Conservation (phyloP, 2,113 vertebrate genomes). For the Meles meles region DNA sequence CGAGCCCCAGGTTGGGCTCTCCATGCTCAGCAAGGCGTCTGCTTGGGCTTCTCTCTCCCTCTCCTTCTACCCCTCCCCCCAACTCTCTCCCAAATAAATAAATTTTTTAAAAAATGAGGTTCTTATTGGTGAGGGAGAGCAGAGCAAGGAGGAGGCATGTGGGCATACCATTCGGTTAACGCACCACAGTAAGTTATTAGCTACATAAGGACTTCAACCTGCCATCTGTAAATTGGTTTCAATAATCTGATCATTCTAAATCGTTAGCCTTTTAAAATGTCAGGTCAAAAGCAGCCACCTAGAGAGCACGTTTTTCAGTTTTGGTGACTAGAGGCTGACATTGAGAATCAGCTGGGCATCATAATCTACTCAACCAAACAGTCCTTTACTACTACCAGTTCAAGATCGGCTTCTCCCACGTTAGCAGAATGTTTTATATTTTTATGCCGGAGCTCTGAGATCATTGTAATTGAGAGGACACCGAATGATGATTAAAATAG, state of each 20-base stretch:
- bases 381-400: neutral
- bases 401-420: constrained; percentile 32
- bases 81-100: neutral
- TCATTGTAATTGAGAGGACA: constrained; percentile 64
- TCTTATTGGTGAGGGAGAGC: neutral
- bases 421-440: constrained; percentile 46
- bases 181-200: neutral
- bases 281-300: neutral
- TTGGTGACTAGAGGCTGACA: constrained; percentile 11
- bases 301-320: neutral
- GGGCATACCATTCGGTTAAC: neutral
- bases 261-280: constrained; percentile 19
- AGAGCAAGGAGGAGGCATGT: neutral
- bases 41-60: neutral
- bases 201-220: neutral
- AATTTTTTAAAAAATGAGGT: neutral
- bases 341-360: constrained; percentile 11
- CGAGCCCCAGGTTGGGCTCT: neutral
- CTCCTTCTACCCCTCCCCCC: neutral
- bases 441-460: constrained; percentile 46
- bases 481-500: constrained; percentile 52
- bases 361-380: neutral
- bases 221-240: neutral
- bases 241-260: neutral
- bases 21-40: neutral